A percentile compares a stretch with the other conserved stretches of the same genome.
These are phyloP conservation scores for Aurelia coerulea DNA, from an alignment of 30 jellyfish, hydroid and myxozoan species.

Conservation along the genomic window DNA sequence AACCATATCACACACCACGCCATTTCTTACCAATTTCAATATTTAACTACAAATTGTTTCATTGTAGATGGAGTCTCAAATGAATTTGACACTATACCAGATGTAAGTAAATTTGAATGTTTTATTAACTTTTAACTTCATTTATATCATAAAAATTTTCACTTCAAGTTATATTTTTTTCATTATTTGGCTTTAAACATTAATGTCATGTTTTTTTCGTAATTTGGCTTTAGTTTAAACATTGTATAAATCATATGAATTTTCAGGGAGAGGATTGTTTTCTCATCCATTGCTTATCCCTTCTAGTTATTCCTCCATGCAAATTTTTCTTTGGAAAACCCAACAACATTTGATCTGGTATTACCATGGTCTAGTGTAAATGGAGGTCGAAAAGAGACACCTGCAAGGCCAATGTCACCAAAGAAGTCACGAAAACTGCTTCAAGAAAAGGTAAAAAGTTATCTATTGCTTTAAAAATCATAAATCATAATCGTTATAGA, in stretches of 20 bases:
- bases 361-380: slow-evolving; percentile 91
- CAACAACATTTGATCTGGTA: slow-evolving; percentile 76
- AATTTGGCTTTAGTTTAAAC: no score
- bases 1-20: no score
- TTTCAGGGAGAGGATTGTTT: no score
- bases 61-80: not conserved
- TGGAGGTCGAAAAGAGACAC: slow-evolving; percentile 31
- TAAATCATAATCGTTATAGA: no score
- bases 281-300: not conserved
- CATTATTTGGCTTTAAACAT: no score
- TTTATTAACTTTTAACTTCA: not conserved
- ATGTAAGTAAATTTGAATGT: not conserved
- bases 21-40: no score
- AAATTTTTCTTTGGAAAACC: slow-evolving; percentile 85
- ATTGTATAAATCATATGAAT: no score
- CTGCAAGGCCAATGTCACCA: slow-evolving; percentile 63
- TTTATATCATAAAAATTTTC: no score
- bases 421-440: slow-evolving; percentile 83
- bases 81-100: not conserved
- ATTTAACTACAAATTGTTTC: not conserved
- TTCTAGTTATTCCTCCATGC: slow-evolving; percentile 83
- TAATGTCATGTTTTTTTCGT: no score
- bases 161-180: no score
- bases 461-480: no score
- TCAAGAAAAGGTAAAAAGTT: slow-evolving; percentile 86